A percentile compares a stretch with the other conserved stretches of the same genome.
Conservation (phyloP, 2,888 invertebrate genomes). For the Ephialtes manifestator region DNA sequence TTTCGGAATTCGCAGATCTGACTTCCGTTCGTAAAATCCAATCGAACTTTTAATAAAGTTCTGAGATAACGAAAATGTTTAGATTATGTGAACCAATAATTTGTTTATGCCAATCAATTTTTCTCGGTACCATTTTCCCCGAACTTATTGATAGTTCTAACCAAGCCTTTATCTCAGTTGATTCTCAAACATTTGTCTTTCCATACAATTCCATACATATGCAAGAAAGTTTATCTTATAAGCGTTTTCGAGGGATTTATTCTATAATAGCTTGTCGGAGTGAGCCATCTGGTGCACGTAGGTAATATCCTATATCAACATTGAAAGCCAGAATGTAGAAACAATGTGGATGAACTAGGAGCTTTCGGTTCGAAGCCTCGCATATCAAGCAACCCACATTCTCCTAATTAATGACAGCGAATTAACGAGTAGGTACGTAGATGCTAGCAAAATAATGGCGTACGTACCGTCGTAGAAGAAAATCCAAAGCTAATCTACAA, state of each 20-base stretch:
- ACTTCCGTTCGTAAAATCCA: no score
- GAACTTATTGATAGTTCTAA: no score
- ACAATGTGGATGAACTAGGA: neutral
- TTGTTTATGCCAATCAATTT: no score
- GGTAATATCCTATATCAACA: slow-evolving; percentile 42
- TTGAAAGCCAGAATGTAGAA: neutral
- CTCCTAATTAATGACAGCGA: slow-evolving; percentile 48
- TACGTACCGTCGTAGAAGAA: slow-evolving; percentile 28
- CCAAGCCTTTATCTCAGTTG: no score
- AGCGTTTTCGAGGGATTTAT: neutral
- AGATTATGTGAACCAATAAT: neutral
- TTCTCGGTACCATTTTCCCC: no score
- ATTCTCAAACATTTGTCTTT: neutral
- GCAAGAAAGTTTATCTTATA: neutral
- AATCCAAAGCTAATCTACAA: neutral
- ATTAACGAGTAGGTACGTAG: slow-evolving; percentile 48
- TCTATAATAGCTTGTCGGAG: neutral
- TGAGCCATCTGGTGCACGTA: neutral
- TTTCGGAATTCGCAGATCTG: no score
- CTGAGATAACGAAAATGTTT: no score
- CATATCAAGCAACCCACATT: slow-evolving; percentile 35
- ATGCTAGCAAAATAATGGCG: slow-evolving; percentile 48
- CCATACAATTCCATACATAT: neutral
- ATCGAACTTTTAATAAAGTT: no score
- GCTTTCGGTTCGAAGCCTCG: slow-evolving; percentile 29